Conservation (phyloP, 2,113 vertebrate species). For the Tetrax tetrax region DNA sequence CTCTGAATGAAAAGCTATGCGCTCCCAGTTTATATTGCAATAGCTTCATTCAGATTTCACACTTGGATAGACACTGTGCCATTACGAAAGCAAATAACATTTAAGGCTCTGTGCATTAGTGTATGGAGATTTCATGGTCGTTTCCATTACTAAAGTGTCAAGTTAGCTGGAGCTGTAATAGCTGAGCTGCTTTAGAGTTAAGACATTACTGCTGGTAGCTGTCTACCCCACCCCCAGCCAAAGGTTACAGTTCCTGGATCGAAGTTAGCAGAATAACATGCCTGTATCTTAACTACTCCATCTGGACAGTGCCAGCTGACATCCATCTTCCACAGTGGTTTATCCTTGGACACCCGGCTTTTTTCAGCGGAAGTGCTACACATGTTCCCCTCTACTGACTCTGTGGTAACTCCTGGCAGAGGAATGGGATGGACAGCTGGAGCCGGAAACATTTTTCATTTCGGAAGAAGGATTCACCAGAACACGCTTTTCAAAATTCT, state of each 20-base stretch:
- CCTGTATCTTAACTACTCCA: background rate
- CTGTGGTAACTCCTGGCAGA: constrained; percentile 4
- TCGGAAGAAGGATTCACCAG: background rate
- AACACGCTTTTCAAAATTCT: background rate
- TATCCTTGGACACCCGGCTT: background rate
- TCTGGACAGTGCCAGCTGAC: background rate
- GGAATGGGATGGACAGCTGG: background rate
- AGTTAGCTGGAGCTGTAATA: background rate
- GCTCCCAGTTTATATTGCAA: background rate
- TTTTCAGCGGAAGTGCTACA: background rate
- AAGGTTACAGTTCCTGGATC: background rate
- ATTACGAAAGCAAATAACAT: constrained; percentile 29
- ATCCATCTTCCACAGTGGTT: background rate
- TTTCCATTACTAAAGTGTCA: background rate
- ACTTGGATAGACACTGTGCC: constrained; percentile 6
- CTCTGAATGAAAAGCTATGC: constrained; percentile 42
- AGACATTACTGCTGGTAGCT: background rate
- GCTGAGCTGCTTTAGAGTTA: background rate
- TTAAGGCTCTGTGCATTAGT: background rate
- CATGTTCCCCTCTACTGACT: background rate
- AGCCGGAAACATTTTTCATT: constrained; percentile 5
- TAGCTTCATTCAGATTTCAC: constrained; percentile 54
- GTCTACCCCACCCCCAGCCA: background rate
- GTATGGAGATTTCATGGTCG: constrained; percentile 8
- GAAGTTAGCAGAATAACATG: background rate